Evolutionary conservation across 1,140 invertebrate genomes (phyloP).

Genomic region (Platorchestia sp.): DNA sequence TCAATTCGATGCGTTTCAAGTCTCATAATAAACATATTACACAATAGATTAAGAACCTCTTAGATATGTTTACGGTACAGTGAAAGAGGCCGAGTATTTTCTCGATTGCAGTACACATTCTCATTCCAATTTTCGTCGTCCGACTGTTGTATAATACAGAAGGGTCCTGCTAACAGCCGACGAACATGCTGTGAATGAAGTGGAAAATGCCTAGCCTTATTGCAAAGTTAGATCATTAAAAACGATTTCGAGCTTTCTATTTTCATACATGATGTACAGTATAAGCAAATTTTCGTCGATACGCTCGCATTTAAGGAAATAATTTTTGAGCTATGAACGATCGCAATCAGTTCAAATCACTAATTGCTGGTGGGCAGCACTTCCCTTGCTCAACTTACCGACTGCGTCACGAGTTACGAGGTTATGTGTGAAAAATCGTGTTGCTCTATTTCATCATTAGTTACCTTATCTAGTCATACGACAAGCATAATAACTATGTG

Average conservation of each 20-base stretch:
- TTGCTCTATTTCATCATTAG: neutral
- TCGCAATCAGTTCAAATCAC: neutral
- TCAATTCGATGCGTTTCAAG: too few species aligned
- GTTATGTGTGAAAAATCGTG: neutral
- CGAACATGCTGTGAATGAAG: neutral
- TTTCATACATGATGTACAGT: neutral
- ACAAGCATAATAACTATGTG: neutral
- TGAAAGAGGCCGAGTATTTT: too few species aligned
- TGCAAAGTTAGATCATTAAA: neutral
- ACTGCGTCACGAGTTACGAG: neutral
- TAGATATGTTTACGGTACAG: too few species aligned
- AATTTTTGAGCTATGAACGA: neutral
- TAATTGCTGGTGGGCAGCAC: neutral
- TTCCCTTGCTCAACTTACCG: neutral
- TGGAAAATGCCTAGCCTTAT: neutral
- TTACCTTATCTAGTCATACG: neutral
- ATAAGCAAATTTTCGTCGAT: neutral
- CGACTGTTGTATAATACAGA: too few species aligned
- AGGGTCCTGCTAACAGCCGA: neutral
- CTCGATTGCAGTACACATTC: too few species aligned
- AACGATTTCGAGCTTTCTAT: neutral
- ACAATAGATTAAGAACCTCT: too few species aligned
- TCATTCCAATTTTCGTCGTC: too few species aligned
- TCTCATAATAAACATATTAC: too few species aligned
- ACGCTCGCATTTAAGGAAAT: neutral